Evolutionary conservation across 2,113 vertebrate genomes (phyloP), one percentile per base, ranked within the genome.

Genomic region (Chaetops frenatus): DNA sequence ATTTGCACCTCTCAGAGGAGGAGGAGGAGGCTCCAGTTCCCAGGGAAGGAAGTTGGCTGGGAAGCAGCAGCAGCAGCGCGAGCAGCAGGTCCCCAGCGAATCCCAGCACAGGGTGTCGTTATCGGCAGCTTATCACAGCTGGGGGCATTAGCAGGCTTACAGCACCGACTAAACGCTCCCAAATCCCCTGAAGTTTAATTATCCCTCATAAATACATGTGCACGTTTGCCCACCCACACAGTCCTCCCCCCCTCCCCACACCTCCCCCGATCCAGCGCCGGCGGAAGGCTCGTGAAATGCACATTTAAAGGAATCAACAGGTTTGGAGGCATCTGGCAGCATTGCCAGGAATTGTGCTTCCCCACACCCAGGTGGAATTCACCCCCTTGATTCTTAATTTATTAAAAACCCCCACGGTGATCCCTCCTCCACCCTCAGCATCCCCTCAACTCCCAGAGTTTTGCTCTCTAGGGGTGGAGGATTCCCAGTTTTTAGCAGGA

Each of bases 121-220:
- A 97, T 95, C 96, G 94, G 88, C 92, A 89, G 96, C 94, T 97
- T 93, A 96, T 96, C 95, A 79, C 95, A 92, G 90, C 86, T 92
- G 92, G 90, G 92, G 91, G 95, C 94, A 96, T 96, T 97, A 97
- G 81, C 90, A 91, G 95, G 86, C 92, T 97, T 96, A 93, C 81
- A 70, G 93, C 90, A 88, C 90, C 33, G 17, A 66, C 92, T 96
- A 67, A 95, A 82, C 12, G 4, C 95, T 97, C 86, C 93, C 91
- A 96, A 97, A 97, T 96, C 95, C 95, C 94, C 95, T 74, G 36
- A 93, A 91, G 97, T 96, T 97, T 97, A 94, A 97, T 97, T 96
- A 97, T 94, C 89, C 90, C 69, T 91, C 86, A 86, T 47, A 93
- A 97, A 96, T 71, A 86, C 92, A 94, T 40, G 90, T 64, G 81